Evolutionary conservation across 2,113 vertebrate species (phyloP), one percentile per base, ranked within the genome.

Genomic region (Pongo abelii): DNA sequence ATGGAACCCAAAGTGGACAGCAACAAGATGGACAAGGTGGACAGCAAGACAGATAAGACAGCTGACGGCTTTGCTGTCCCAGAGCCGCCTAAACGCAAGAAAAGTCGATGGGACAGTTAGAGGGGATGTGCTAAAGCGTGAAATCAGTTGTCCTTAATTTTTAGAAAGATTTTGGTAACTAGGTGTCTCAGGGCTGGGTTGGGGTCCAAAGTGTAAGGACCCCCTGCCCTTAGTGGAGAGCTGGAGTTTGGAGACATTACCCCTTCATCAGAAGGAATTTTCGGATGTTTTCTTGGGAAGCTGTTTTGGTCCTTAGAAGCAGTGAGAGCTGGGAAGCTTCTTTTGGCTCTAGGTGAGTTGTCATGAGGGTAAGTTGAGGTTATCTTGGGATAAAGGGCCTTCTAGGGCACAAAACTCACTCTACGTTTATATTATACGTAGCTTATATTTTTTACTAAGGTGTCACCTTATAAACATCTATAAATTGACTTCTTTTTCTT

Each of bases 41-140:
- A 99, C 97, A 98, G 69, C 98, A 99, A 99, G 94, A 99, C 99
- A 86, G 98, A 98, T 84, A 98, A 97, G 90, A 97, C 98, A 92
- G 80, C 96, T 30, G 99, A 99, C 97, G 99, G 99, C 43, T 99
- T 99, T 52, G 99, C 99, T 64, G 99, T 99, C 89, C 99, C 99
- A 0, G 99, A 99, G 87, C 99, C 99, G 35, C 99, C 99, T 32
- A 99, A 99, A 91, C 99, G 99, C 91, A 99, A 99, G 98, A 99
- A 99, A 98, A 99, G 99, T 96, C 98, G 99, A 94, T 99, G 99
- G 99, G 99, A 99, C 99, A 99, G 99, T 99, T 99, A 99, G 99
- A 98, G 95, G 95, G 93, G 96, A 95, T 95, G 95, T 97, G 95
- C 69, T 79, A 43, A 92, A 91, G 93, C 0, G 67, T 96, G 94